These are phyloP conservation scores for Chaetura pelagica DNA, from an alignment of 2,113 vertebrate species.

Conservation along the genomic window DNA sequence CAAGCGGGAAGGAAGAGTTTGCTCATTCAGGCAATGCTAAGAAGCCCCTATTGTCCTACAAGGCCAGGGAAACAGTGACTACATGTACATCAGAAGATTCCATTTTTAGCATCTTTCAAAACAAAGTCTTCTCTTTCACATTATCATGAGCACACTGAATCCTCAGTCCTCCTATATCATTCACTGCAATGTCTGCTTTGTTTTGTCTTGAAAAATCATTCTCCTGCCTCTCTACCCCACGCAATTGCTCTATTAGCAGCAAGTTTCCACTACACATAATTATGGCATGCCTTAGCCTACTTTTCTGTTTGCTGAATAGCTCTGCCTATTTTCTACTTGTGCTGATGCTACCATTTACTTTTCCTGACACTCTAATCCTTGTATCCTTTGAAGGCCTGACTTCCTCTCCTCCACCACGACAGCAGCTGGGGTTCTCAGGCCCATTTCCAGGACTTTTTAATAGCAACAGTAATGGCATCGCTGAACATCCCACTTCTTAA, in stretches of 20 bases:
- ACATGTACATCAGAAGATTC: conserved; percentile 66
- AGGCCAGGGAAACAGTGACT: conserved; percentile 65
- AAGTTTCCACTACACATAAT: conserved; percentile 77
- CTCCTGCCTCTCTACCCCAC: conserved; percentile 52
- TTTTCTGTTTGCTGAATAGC: conserved; percentile 78
- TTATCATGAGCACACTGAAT: conserved; percentile 56
- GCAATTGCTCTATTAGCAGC: conserved; percentile 65
- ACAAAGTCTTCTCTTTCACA: conserved; percentile 58
- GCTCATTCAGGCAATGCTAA: conserved; percentile 30
- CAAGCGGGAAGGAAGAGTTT: conserved; percentile 38
- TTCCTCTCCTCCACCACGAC: conserved; percentile 71
- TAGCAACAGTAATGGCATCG: conserved; percentile 74
- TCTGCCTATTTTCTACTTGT: conserved; percentile 80
- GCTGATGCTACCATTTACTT: conserved; percentile 81
- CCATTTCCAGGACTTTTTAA: conserved; percentile 77
- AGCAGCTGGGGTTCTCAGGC: conserved; percentile 77
- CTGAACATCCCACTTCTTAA: conserved; percentile 76
- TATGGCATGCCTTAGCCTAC: conserved; percentile 77
- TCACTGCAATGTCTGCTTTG: conserved; percentile 69
- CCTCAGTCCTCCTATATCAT: conserved; percentile 44
- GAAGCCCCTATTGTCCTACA: conserved; percentile 60
- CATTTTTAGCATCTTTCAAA: conserved; percentile 69
- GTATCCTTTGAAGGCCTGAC: conserved; percentile 79
- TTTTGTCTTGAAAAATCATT: conserved; percentile 67
- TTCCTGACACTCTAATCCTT: conserved; percentile 76